Base-by-base conservation (phyloP, 2,113 vertebrate genomes). In the Syngnathus floridae region DNA sequence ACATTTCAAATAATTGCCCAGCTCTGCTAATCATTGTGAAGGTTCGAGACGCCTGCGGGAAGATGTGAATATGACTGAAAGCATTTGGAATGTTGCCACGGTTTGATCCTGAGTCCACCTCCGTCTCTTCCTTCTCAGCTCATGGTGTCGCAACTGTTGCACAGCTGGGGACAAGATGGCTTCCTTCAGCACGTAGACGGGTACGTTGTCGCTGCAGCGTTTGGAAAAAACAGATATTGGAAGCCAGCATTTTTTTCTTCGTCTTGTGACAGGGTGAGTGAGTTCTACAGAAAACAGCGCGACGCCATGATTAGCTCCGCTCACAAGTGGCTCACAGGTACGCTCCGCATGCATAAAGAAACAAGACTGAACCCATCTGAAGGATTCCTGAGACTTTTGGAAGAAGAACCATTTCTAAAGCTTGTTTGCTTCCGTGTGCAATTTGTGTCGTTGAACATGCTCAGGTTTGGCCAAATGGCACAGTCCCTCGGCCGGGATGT, bases 321-420 rank as follows among this genome's bases (percentile, higher is more conserved):
- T 83, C 89, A 98, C 62, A 95, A 86, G 75, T 97, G 95, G 95
- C 85, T 99, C 64, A 92, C 87, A 91, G 95, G 96, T 98, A 26
- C 54, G 16, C 26, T 26, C 26, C 2, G 26, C 26, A 31, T 31
- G 26, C 26, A 31, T 31, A 0, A 3, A 3, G 26, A 31, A 31
- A 31, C 26, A 31, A 31, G 26, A 31, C 26, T 31, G 26, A 26
- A 26, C 26, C 26, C 8, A 38, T 40, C 38, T 40, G 38, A 41
- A 11, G 8, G 40, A 41, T 41, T 41, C 40, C 8, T 31, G 26
- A 31, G 26, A 31, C 26, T 31, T 31, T 31, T 31, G 26, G 26
- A 31, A 31, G 26, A 31, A 31, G 2, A 22, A 22, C 22, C 22
- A 22, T 22, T 22, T 22, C 22, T 22, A 22, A 31, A 31, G 26